Evolutionary conservation across 2,888 invertebrate species (phyloP).

Genomic region (Acanthoscelides obtectus): DNA sequence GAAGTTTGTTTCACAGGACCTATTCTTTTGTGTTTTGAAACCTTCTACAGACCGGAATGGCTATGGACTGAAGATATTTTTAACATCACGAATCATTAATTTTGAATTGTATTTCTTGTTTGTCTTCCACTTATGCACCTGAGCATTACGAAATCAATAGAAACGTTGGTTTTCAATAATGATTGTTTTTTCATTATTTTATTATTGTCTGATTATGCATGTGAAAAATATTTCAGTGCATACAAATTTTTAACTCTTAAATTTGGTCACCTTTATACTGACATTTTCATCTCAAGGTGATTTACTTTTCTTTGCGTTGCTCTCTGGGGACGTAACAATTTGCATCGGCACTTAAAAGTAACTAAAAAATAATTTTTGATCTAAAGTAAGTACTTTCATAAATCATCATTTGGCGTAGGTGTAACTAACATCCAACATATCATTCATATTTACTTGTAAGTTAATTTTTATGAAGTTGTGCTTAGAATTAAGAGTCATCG

Average conservation of each 20-base stretch:
- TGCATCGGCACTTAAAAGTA: too few relatives aligned
- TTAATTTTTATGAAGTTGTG: too few relatives aligned
- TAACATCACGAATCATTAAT: neutral
- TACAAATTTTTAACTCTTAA: neutral
- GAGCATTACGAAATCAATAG: neutral
- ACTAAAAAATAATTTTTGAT: too few relatives aligned
- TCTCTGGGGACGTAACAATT: too few relatives aligned
- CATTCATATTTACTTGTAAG: too few relatives aligned
- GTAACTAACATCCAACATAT: too few relatives aligned
- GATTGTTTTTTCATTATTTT: neutral
- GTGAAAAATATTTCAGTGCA: neutral
- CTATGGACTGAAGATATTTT: neutral
- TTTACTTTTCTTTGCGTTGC: neutral
- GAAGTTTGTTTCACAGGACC: too few relatives aligned
- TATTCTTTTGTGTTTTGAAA: neutral
- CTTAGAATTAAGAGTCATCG: too few relatives aligned
- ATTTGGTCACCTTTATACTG: neutral
- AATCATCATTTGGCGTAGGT: too few relatives aligned
- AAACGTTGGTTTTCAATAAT: neutral
- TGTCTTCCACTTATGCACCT: neutral
- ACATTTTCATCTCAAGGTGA: neutral
- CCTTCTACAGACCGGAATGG: neutral
- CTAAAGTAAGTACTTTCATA: too few relatives aligned
- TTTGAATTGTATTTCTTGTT: neutral
- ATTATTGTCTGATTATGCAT: neutral